Conservation (phyloP, 2,113 vertebrate genomes). For the Tetrax tetrax region DNA sequence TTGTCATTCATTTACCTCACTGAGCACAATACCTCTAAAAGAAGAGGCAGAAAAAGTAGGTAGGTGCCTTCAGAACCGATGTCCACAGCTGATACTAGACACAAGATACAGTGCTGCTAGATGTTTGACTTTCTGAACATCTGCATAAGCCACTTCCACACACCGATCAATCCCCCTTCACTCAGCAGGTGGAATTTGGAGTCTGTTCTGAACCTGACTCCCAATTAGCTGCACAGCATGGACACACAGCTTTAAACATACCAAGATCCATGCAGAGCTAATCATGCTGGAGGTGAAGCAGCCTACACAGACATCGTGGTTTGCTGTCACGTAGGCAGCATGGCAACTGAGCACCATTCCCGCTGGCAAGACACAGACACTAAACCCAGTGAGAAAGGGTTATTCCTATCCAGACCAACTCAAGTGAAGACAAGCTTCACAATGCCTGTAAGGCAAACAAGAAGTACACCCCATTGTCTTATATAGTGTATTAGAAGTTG, state of each 20-base stretch:
- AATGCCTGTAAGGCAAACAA: not conserved
- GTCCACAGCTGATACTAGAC: not conserved
- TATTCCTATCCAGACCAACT: not conserved
- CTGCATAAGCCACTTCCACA: conserved; percentile 1
- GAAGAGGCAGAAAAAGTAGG: not conserved
- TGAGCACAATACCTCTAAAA: not conserved
- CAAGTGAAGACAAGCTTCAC: not conserved
- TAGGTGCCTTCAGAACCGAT: not conserved
- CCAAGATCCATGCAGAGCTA: not conserved
- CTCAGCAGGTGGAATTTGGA: conserved; percentile 5
- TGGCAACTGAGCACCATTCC: not conserved
- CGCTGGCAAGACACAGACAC: not conserved
- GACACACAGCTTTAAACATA: conserved; percentile 11
- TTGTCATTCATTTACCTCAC: not conserved
- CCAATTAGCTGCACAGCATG: conserved; percentile 47
- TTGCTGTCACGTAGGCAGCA: not conserved
- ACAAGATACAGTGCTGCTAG: not conserved
- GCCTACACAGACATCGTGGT: not conserved
- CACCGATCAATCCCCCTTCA: not conserved
- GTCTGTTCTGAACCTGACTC: conserved; percentile 16
- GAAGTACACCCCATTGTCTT: not conserved
- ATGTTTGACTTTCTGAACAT: not conserved
- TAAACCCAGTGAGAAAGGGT: not conserved
- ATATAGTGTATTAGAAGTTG: not conserved
- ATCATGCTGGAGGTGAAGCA: not conserved